Evolutionary conservation across 2,888 invertebrate species (phyloP).

Genomic region (Drosophila stalkeri): DNA sequence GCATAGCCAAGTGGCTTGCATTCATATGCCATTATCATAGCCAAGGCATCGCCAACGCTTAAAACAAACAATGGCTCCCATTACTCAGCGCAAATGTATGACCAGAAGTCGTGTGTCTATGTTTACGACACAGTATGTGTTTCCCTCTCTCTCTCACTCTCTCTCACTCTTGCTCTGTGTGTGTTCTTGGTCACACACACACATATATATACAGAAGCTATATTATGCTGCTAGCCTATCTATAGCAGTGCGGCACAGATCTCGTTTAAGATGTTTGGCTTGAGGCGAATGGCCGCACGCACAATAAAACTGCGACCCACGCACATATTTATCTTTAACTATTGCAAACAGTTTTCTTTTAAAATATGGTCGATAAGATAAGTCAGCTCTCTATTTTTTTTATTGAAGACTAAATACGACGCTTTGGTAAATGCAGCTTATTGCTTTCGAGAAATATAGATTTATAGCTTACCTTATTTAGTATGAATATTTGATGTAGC

Average conservation of each 20-base stretch:
- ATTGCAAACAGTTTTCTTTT: slow-evolving; percentile 50
- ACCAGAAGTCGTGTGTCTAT: slow-evolving; percentile 57
- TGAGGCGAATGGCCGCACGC: slow-evolving; percentile 60
- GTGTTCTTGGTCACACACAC: slow-evolving; percentile 16
- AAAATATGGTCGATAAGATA: slow-evolving; percentile 43
- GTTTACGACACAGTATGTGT: slow-evolving; percentile 24
- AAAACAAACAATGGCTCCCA: slow-evolving; percentile 75
- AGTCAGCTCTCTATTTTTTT: slow-evolving; percentile 11
- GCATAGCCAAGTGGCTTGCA: slow-evolving; percentile 75
- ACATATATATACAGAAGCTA: neutral
- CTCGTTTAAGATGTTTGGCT: slow-evolving; percentile 70
- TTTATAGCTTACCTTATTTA: neutral
- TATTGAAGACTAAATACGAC: neutral
- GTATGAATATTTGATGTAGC: neutral
- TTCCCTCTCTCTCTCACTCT: slow-evolving; percentile 13
- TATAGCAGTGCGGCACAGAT: slow-evolving; percentile 65
- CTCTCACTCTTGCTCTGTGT: slow-evolving; percentile 5
- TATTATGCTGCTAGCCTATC: slow-evolving; percentile 60
- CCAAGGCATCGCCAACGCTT: slow-evolving; percentile 75
- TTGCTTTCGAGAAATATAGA: neutral
- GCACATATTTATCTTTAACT: slow-evolving; percentile 37
- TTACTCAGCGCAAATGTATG: slow-evolving; percentile 67
- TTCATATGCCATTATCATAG: slow-evolving; percentile 74
- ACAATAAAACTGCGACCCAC: slow-evolving; percentile 44
- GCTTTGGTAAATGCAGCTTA: slow-evolving; percentile 1